Percentiles rank a stretch among this genome's conserved stretches.
Conservation (phyloP, 1,140 invertebrate genomes). For the Lepidostoma basale region DNA sequence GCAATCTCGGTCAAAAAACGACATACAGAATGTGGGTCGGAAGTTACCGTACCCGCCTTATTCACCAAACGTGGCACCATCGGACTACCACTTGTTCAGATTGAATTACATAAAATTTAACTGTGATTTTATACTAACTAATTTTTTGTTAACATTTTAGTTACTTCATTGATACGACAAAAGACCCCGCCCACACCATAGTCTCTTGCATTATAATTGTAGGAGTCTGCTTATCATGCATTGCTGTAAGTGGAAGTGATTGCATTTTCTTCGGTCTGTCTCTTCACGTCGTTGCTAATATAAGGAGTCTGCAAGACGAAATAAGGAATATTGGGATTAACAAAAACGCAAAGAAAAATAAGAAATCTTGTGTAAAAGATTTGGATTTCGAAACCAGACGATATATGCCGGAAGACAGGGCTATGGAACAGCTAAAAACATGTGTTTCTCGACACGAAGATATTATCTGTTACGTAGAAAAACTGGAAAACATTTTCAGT, state of each 20-base stretch:
- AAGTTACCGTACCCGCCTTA: no score
- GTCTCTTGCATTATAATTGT: background rate
- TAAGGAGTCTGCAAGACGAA: background rate
- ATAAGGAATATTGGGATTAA: background rate
- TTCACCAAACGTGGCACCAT: no score
- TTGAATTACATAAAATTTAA: no score
- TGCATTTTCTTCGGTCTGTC: slow-evolving; percentile 14
- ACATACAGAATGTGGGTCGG: no score
- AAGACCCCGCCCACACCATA: background rate
- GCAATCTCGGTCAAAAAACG: no score
- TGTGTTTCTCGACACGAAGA: slow-evolving; percentile 3
- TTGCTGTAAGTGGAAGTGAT: slow-evolving; percentile 11
- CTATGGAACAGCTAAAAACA: background rate
- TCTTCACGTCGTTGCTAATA: slow-evolving; percentile 9
- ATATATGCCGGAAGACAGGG: background rate
- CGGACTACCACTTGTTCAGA: no score
- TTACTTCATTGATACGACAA: slow-evolving; percentile 1
- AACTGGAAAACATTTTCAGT: slow-evolving; percentile 27
- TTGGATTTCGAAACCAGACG: background rate
- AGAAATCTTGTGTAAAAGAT: background rate
- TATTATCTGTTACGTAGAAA: slow-evolving; percentile 4
- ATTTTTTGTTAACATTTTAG: no score
- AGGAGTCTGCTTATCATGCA: background rate
- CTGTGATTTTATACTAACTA: no score
- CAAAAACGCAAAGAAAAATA: background rate